phyloP scores from a whole-genome alignment of 2,113 vertebrate genomes.

The Myiagra hebetior region DNA sequence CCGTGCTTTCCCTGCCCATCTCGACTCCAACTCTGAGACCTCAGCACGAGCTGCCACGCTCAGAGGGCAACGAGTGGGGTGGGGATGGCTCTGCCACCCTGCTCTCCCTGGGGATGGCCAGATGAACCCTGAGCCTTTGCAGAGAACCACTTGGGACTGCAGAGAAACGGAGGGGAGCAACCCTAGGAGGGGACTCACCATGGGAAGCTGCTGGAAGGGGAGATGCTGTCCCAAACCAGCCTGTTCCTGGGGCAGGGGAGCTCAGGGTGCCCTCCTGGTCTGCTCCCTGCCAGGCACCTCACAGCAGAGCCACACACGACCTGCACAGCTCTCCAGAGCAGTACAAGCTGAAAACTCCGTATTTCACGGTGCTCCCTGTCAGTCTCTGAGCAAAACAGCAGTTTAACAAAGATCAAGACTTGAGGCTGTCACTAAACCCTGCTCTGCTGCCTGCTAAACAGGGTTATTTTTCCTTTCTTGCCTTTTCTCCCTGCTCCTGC shows the following conservation, averaged over 20 bases:
- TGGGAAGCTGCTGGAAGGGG: background rate
- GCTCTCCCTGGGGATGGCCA: background rate
- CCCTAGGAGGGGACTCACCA: background rate
- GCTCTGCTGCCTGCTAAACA: background rate
- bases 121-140: rapidly evolving
- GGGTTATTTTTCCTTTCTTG: background rate
- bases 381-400: slow-evolving; percentile 31
- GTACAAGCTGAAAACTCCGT: background rate
- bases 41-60: rapidly evolving
- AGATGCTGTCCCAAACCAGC: background rate
- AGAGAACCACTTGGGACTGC: background rate
- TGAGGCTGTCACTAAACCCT: background rate
- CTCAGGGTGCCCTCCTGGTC: rapidly evolving
- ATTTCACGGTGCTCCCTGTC: slow-evolving; percentile 2
- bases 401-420: slow-evolving; percentile 61
- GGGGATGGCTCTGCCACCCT: background rate
- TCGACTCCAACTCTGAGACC: background rate
- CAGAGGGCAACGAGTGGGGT: background rate
- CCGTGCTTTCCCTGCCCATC: background rate
- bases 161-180: rapidly evolving
- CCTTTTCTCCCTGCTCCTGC: background rate
- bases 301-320: background rate
- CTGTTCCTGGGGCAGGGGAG: background rate
- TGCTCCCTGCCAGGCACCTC: background rate
- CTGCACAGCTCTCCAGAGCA: background rate